These are phyloP conservation scores for Varroa destructor DNA, from an alignment of 1,140 invertebrate species.

Conservation along the genomic window DNA sequence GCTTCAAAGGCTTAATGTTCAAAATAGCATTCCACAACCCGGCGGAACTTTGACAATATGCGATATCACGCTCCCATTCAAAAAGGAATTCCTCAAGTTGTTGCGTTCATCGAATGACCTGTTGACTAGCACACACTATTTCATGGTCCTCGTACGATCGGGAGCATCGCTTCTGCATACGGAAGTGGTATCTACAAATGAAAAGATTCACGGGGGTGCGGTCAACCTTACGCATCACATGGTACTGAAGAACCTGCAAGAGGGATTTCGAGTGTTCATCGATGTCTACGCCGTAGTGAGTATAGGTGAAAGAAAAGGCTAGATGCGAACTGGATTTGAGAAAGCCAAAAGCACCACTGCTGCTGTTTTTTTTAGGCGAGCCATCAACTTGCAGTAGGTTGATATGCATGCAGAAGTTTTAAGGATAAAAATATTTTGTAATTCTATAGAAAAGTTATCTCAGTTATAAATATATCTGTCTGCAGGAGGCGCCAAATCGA, in stretches of 20 bases:
- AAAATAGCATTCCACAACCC: background rate
- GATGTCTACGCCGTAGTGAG: slow-evolving; percentile 14
- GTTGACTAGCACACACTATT: slow-evolving; percentile 12
- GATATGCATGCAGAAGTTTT: too few species aligned
- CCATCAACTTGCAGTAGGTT: too few species aligned
- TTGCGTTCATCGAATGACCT: slow-evolving; percentile 1
- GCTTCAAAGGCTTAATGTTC: background rate
- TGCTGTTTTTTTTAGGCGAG: too few species aligned
- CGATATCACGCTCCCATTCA: slow-evolving; percentile 13
- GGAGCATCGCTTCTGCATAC: slow-evolving; percentile 2
- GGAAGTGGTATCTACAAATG: slow-evolving; percentile 4
- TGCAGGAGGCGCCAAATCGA: slow-evolving; percentile 16
- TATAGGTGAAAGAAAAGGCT: background rate
- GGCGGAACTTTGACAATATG: slow-evolving; percentile 11
- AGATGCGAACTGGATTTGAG: too few species aligned
- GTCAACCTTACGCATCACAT: slow-evolving; percentile 21
- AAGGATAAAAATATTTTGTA: too few species aligned
- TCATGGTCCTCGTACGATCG: slow-evolving; percentile 10
- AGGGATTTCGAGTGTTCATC: slow-evolving; percentile 9
- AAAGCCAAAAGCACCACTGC: too few species aligned
- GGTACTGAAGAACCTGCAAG: slow-evolving; percentile 18
- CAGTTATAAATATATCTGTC: too few species aligned
- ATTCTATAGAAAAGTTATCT: too few species aligned
- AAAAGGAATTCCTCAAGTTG: slow-evolving; percentile 12
- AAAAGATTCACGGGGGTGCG: background rate